Percentiles rank a stretch among this genome's conserved stretches.
Evolutionary conservation across 2,888 invertebrate genomes (phyloP).

Genomic region (Trichogramma dendrolimi): DNA sequence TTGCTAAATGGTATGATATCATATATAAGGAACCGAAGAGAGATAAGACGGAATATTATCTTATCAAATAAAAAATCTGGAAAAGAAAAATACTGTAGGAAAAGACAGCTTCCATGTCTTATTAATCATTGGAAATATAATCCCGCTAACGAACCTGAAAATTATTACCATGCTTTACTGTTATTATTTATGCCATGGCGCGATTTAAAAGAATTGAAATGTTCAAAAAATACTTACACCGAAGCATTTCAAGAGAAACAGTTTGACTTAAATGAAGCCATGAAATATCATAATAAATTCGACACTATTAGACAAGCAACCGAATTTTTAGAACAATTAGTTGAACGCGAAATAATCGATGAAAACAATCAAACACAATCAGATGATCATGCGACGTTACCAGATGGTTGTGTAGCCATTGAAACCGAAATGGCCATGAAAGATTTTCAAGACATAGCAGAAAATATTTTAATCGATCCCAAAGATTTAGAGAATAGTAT

Average conservation of each 20-base stretch:
- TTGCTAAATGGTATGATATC: slow-evolving; percentile 32
- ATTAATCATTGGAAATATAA: slow-evolving; percentile 37
- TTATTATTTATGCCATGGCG: slow-evolving; percentile 29
- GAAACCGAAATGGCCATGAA: slow-evolving; percentile 32
- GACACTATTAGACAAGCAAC: not conserved
- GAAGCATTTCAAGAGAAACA: slow-evolving; percentile 26
- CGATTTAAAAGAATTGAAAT: slow-evolving; percentile 23
- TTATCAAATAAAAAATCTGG: slow-evolving; percentile 1
- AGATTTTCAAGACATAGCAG: slow-evolving; percentile 28
- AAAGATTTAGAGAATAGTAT: slow-evolving; percentile 27
- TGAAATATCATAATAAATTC: slow-evolving; percentile 10
- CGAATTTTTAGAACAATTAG: not conserved
- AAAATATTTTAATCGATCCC: slow-evolving; percentile 1
- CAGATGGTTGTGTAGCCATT: slow-evolving; percentile 10
- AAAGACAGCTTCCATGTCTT: slow-evolving; percentile 33
- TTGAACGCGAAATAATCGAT: not conserved
- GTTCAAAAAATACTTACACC: slow-evolving; percentile 22
- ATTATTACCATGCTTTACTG: slow-evolving; percentile 26
- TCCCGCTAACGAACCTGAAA: slow-evolving; percentile 22
- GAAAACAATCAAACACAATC: not conserved
- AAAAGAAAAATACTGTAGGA: slow-evolving; percentile 18
- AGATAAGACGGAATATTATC: not conserved
- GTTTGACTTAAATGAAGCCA: slow-evolving; percentile 5
- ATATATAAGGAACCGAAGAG: slow-evolving; percentile 13
- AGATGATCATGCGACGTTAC: not conserved